Evolutionary conservation across 2,113 vertebrate genomes (phyloP).

Genomic region (Herpailurus yagouaroundi): DNA sequence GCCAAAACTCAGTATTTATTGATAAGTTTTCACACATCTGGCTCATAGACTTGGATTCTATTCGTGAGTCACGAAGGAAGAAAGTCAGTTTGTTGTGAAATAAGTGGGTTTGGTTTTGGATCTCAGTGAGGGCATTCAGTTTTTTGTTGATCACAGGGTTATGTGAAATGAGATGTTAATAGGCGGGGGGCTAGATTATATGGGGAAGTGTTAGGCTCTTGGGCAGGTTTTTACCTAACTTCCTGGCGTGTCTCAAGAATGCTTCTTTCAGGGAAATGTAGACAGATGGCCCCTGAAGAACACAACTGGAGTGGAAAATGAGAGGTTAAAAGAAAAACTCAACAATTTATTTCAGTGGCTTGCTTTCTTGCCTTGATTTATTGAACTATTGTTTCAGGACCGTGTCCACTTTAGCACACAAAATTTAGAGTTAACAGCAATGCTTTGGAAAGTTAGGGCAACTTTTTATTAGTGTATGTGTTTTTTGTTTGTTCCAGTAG

Average conservation of each 20-base stretch:
- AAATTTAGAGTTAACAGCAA: not conserved
- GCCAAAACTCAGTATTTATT: not conserved
- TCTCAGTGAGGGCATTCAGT: not conserved
- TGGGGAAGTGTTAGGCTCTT: not conserved
- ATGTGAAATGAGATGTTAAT: not conserved
- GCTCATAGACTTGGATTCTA: not conserved
- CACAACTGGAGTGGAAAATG: not conserved
- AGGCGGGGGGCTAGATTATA: not conserved
- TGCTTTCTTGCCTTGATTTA: not conserved
- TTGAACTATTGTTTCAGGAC: not conserved
- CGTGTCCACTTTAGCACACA: not conserved
- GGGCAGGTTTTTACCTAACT: not conserved
- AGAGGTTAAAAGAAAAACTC: not conserved
- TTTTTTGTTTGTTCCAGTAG: not conserved
- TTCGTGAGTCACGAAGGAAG: conserved; percentile 17
- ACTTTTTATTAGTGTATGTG: not conserved
- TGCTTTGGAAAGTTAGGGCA: not conserved
- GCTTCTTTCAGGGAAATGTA: not conserved
- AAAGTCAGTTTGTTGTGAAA: not conserved
- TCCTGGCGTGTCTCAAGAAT: not conserved
- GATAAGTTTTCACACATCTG: not conserved
- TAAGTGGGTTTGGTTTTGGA: conserved; percentile 7
- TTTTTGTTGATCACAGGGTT: not conserved
- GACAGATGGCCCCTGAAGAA: not conserved
- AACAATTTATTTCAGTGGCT: not conserved